phyloP scores from a whole-genome alignment of 2,113 vertebrate genomes.

The Myotis davidii region DNA sequence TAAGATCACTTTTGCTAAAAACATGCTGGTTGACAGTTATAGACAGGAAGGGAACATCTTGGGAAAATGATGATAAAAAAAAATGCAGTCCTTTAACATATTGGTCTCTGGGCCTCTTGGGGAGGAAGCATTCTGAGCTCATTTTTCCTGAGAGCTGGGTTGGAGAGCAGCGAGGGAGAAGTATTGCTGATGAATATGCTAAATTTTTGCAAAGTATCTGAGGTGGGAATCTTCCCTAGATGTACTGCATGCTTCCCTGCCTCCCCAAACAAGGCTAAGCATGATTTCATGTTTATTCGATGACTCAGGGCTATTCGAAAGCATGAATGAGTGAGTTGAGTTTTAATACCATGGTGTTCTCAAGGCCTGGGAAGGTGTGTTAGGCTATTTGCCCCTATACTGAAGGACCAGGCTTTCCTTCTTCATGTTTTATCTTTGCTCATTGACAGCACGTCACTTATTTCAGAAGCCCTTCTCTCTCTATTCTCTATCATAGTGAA shows the following conservation, averaged over 20 bases:
- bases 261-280: neutral
- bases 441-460: neutral
- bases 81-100: slow-evolving; percentile 35
- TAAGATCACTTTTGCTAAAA: slow-evolving; percentile 7
- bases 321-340: neutral
- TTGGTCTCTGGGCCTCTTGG: neutral
- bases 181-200: neutral
- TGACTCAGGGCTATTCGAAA: neutral
- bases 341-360: neutral
- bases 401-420: neutral
- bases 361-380: too few relatives aligned
- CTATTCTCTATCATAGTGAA: neutral
- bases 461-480: neutral
- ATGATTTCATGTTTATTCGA: neutral
- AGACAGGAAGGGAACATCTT: slow-evolving; percentile 62
- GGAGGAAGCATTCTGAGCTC: neutral
- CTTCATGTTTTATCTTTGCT: neutral
- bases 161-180: neutral
- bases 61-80: neutral
- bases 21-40: neutral
- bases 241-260: neutral
- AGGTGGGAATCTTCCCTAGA: neutral
- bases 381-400: neutral
- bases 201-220: neutral
- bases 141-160: neutral